Evolutionary conservation across 2,888 invertebrate genomes (phyloP), one percentile per base, ranked within the genome.

Genomic region (Tachina grossa): DNA sequence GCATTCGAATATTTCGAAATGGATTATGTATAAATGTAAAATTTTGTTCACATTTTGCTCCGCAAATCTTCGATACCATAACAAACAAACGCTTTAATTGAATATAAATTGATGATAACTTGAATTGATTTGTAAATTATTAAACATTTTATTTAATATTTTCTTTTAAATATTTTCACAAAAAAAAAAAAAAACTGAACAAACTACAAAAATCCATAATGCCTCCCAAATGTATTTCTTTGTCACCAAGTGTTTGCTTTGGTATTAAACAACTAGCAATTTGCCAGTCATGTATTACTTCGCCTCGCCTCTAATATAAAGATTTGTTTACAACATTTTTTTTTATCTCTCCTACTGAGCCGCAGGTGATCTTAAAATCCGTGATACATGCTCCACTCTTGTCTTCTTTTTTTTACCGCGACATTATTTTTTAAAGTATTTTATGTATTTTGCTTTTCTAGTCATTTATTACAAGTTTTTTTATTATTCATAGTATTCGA

Each of bases 321-420:
- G 11, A 76, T 77, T 65, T 76, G 69, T 57, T 71, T 69, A 71
- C 69, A 72, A 49, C n/a, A 59, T 61, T 51, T 66, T 65, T n/a
- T 63, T 47, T 59, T 55, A 59, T 55, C 41, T 75, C 43, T 41
- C 13, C 63, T 69, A 13, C 16, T 81, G 19, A 57, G 41, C 72
- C 55, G 53, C 84, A 84, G 81, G 81, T 81, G 81, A 84, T 84
- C 84, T 77, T 47, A 51, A 83, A 79, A 53, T 76, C 45, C 51
- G 45, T 51, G 55, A 65, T 59, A 59, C 57, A 45, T 63, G 65
- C 47, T 66, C 57, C 66, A 68, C 72, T 80, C 53, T 45, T 61
- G 43, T 57, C 53, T 45, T 61, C 22, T 57, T 63, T 53, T 39
- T 41, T 69, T 47, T n/a, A 16, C 43, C 43, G 10, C 45, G 19